Evolutionary conservation across 2,888 invertebrate genomes (phyloP).

Genomic region (Torymus aiolomorphi): DNA sequence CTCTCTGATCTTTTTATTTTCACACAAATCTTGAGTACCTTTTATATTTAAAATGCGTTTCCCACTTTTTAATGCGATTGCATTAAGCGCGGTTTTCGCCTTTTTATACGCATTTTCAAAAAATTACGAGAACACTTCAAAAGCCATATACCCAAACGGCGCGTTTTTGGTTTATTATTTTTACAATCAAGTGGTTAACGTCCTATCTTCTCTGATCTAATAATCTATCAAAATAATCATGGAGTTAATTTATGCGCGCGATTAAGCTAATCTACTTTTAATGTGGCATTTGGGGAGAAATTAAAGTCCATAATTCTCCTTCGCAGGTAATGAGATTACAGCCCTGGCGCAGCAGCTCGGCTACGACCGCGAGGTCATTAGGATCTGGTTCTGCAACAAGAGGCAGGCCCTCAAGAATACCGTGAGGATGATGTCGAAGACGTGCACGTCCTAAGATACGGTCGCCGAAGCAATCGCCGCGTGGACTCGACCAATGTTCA

Average conservation of each 20-base stretch:
- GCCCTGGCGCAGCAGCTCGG: constrained; percentile 95
- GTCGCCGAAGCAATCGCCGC: constrained; percentile 21
- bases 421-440: constrained; percentile 89
- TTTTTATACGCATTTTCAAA: not conserved
- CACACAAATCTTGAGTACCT: constrained; percentile 11
- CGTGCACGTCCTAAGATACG: constrained; percentile 51
- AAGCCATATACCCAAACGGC: not conserved
- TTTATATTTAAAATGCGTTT: not conserved
- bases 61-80: not conserved
- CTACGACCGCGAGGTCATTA: constrained; percentile 97
- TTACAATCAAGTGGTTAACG: not conserved
- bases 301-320: not conserved
- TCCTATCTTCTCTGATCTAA: not conserved
- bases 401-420: constrained; percentile 98
- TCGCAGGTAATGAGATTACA: constrained; percentile 95
- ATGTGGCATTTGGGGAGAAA: no score
- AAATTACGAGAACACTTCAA: no score
- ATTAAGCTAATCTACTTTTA: no score
- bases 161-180: not conserved
- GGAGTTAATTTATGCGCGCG: no score
- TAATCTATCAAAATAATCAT: no score
- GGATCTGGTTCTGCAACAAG: constrained; percentile 99
- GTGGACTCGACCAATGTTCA: constrained; percentile 46
- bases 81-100: not conserved
- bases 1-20: constrained; percentile 8